Conservation (phyloP, 2,888 invertebrate species). For the Polydrusus tereticollis region DNA sequence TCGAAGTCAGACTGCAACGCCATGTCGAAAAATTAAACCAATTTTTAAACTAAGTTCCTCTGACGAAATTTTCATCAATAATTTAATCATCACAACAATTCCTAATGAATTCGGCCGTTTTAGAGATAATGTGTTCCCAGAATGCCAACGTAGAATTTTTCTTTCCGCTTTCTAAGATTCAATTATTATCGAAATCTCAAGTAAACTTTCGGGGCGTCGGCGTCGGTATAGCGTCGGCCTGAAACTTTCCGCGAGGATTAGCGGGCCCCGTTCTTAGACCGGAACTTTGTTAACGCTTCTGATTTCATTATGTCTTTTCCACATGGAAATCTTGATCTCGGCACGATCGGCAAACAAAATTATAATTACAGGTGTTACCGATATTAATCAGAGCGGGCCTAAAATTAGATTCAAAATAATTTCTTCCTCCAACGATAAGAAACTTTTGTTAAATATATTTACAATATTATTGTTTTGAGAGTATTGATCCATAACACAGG, state of each 20-base stretch:
- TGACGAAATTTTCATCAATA: no score
- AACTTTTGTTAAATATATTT: no score
- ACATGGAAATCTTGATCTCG: constrained; percentile 18
- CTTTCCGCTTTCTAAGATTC: constrained; percentile 5
- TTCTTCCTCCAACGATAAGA: no score
- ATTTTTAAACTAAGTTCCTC: no score
- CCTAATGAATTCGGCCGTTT: background rate
- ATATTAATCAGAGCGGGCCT: background rate
- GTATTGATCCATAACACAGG: no score
- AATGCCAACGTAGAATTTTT: constrained; percentile 3
- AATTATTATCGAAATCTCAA: constrained; percentile 30
- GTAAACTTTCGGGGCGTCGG: constrained; percentile 25
- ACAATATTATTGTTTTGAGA: no score
- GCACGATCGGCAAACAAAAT: constrained; percentile 44
- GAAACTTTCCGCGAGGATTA: constrained; percentile 26
- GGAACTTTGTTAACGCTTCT: constrained; percentile 30
- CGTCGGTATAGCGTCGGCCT: background rate
- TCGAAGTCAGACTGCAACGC: no score
- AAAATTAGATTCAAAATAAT: background rate
- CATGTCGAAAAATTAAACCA: no score
- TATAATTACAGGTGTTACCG: constrained; percentile 38
- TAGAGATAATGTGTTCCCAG: background rate
- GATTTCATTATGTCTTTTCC: constrained; percentile 32
- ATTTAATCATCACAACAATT: no score
- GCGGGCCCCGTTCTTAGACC: background rate